These are phyloP conservation scores for Drosophila novamexicana DNA, from an alignment of 1,140 invertebrate genomes.

Conservation along the genomic window DNA sequence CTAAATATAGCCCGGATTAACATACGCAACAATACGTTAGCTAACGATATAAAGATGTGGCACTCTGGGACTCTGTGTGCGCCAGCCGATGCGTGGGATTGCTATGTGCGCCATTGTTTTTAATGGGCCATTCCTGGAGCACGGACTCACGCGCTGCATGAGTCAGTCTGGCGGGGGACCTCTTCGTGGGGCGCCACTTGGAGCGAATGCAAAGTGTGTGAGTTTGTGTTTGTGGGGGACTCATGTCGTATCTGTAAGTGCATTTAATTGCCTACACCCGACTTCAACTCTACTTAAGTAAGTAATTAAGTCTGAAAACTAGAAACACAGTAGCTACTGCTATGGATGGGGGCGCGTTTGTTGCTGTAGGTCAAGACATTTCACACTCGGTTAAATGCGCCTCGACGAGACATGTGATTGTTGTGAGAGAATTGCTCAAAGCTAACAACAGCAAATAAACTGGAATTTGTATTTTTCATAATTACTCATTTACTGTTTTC, in stretches of 20 bases:
- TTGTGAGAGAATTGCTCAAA: constrained; percentile 5
- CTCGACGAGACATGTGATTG: constrained; percentile 28
- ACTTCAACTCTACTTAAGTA: constrained; percentile 38
- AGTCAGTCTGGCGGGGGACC: constrained; percentile 52
- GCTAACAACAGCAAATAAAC: not conserved
- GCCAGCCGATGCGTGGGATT: constrained; percentile 65
- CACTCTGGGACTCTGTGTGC: not conserved
- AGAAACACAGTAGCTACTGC: constrained; percentile 1
- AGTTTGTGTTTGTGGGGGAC: not conserved
- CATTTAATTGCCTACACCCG: constrained; percentile 51
- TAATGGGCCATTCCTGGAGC: constrained; percentile 36
- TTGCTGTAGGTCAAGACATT: constrained; percentile 74
- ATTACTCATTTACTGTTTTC: not conserved
- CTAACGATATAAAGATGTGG: constrained; percentile 15
- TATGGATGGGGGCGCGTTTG: constrained; percentile 1
- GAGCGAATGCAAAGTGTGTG: constrained; percentile 18
- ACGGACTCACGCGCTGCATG: constrained; percentile 22
- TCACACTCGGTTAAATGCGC: constrained; percentile 50
- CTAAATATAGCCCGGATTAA: constrained; percentile 35
- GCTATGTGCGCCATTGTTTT: constrained; percentile 65
- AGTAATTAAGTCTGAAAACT: constrained; percentile 49
- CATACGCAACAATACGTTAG: not conserved
- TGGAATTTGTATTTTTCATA: not conserved
- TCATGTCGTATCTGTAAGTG: constrained; percentile 8
- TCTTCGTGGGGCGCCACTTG: not conserved